These are phyloP conservation scores for Philopotamus ludificatus DNA, from an alignment of 1,140 invertebrate genomes.

Conservation along the genomic window DNA sequence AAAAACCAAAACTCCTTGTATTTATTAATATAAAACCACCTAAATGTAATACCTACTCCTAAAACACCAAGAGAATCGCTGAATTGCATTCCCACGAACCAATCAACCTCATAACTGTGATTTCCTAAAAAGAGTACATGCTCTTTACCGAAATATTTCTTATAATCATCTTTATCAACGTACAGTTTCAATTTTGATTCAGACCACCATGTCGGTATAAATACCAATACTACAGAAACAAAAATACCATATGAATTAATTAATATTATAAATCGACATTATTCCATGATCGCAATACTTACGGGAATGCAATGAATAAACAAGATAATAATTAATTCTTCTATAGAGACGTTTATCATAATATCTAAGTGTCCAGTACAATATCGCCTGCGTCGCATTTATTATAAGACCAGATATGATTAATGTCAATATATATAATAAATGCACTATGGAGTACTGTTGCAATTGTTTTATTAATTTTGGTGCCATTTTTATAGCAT, in stretches of 20 bases:
- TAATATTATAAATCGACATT: slow-evolving; percentile 2
- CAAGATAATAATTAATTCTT: slow-evolving; percentile 88
- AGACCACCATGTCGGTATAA: slow-evolving; percentile 92
- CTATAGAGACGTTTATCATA: slow-evolving; percentile 77
- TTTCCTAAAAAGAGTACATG: slow-evolving; percentile 91
- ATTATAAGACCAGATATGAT: slow-evolving; percentile 85
- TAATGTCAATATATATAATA: slow-evolving; percentile 86
- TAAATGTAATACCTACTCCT: slow-evolving; percentile 64
- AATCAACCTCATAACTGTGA: slow-evolving; percentile 94
- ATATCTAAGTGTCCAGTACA: slow-evolving; percentile 73
- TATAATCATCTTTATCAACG: slow-evolving; percentile 73
- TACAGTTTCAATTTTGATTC: slow-evolving; percentile 72
- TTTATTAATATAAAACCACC: neutral
- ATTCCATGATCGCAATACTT: slow-evolving; percentile 59
- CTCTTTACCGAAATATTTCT: slow-evolving; percentile 81
- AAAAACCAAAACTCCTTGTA: too few species aligned
- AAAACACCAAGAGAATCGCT: slow-evolving; percentile 74
- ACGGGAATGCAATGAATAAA: slow-evolving; percentile 88
- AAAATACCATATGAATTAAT: neutral
- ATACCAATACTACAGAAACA: slow-evolving; percentile 79
- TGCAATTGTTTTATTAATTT: slow-evolving; percentile 62
- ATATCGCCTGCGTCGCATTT: slow-evolving; percentile 75
- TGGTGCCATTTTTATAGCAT: too few species aligned
- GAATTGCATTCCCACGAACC: slow-evolving; percentile 86
- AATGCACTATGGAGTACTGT: slow-evolving; percentile 65